Evolutionary conservation across 2,888 invertebrate species (phyloP), one percentile per base, ranked within the genome.

Genomic region (Drosophila sordidula): DNA sequence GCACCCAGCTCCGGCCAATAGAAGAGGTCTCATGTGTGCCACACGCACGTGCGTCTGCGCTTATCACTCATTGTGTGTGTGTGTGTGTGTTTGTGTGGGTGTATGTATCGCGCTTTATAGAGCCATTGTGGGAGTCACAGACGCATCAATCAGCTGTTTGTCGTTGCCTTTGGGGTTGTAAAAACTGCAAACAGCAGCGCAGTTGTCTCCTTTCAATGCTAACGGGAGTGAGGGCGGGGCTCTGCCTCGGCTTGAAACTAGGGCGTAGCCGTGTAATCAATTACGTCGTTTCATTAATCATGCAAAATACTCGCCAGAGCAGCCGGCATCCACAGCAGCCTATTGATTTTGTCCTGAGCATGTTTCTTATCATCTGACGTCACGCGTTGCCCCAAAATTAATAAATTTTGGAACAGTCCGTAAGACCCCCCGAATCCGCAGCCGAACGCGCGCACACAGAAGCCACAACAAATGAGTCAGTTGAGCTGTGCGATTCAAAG

Each of bases 241-340:
- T 4, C 34, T 4, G 34, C 4, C 34, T 12, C 34, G 4, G 41
- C 49, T 42, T 49, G 45, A 59, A 42, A 16, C 38, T 46, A 16
- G 72, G 73, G 73, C 63, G 75, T 72, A 74, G 68, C 67, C 75
- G 38, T 79, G 68, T 81, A 82, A 87, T 86, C 87, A 86, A 87
- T 86, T 87, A 86, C 71, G 65, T 75, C 75, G 75, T 73, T 87
- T 83, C 86, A 86, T 86, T 86, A 87, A 86, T 86, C 86, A 87
- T 87, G 86, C 87, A 87, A 75, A 86, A 87, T 85, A 82, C 69
- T 70, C 70, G 41, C 65, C 63, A 50, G 50, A 70, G 63, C 65
- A 44, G 46, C 42, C 5, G 41, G 39, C 51, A 52, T 14, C 50
- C 4, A 25, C 29, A 6, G 66, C 61, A 52, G 61, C 57, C 80